These are phyloP conservation scores for Columbina picui DNA, from an alignment of 2,113 vertebrate genomes.

Conservation along the genomic window DNA sequence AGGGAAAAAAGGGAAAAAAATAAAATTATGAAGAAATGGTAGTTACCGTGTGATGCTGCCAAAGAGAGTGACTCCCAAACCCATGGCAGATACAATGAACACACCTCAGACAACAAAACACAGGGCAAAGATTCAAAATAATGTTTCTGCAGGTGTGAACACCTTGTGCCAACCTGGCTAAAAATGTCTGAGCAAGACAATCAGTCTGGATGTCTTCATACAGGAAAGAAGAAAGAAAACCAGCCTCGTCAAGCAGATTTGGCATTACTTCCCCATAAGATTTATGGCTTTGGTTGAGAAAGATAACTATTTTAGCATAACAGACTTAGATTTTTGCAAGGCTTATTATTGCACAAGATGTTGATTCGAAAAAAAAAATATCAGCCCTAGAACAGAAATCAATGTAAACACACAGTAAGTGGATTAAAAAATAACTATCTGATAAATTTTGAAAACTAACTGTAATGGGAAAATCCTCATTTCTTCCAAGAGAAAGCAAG, in stretches of 20 bases:
- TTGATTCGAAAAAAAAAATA: not conserved
- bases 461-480: not conserved
- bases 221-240: not conserved
- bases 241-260: not conserved
- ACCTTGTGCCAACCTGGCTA: not conserved
- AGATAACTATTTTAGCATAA: not conserved
- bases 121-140: not conserved
- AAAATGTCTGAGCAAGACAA: not conserved
- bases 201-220: not conserved
- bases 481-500: slow-evolving; percentile 23
- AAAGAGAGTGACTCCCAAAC: accelerated
- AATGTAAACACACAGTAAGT: not conserved
- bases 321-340: not conserved
- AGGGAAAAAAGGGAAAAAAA: not conserved
- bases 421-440: slow-evolving; percentile 1
- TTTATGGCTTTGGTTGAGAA: not conserved
- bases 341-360: slow-evolving; percentile 2
- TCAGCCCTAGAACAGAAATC: slow-evolving; percentile 11
- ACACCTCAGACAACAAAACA: not conserved
- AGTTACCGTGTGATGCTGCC: not conserved
- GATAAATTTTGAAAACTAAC: slow-evolving; percentile 27
- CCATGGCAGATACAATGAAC: accelerated
- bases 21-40: not conserved
- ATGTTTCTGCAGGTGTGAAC: not conserved
- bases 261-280: not conserved